Conservation (phyloP, 1,140 invertebrate species). For the Panagrolaimus sp. region DNA sequence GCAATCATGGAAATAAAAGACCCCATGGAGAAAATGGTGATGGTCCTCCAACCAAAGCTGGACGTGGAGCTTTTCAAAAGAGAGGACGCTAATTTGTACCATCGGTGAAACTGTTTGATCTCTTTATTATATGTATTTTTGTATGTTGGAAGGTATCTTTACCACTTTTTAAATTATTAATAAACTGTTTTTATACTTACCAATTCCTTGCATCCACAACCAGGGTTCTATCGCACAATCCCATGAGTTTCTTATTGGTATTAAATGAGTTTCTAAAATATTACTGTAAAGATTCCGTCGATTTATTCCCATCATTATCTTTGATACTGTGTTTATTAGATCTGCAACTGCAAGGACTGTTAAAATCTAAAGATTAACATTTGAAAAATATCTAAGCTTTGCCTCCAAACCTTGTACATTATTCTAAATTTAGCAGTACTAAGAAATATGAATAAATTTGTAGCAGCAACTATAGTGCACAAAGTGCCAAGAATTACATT, state of each 20-base stretch:
- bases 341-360: neutral
- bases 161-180: neutral
- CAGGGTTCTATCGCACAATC: slow-evolving; percentile 33
- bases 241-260: slow-evolving; percentile 27
- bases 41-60: slow-evolving; percentile 19
- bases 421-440: neutral
- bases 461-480: neutral
- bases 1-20: slow-evolving; percentile 24
- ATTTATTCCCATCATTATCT: slow-evolving; percentile 4
- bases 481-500: neutral
- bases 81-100: neutral
- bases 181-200: slow-evolving; percentile 16
- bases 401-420: neutral
- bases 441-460: neutral
- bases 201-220: slow-evolving; percentile 33
- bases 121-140: slow-evolving; percentile 8
- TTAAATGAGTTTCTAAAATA: slow-evolving; percentile 18
- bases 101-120: neutral
- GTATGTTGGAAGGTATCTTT: neutral
- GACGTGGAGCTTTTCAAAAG: slow-evolving; percentile 19
- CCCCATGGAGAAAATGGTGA: slow-evolving; percentile 11
- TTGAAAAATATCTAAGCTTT: too few species aligned
- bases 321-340: neutral
- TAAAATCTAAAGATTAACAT: neutral
- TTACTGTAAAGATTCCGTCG: neutral